Base-by-base conservation (phyloP, 2,888 invertebrate species). In the Cataglyphis altisquamis region DNA sequence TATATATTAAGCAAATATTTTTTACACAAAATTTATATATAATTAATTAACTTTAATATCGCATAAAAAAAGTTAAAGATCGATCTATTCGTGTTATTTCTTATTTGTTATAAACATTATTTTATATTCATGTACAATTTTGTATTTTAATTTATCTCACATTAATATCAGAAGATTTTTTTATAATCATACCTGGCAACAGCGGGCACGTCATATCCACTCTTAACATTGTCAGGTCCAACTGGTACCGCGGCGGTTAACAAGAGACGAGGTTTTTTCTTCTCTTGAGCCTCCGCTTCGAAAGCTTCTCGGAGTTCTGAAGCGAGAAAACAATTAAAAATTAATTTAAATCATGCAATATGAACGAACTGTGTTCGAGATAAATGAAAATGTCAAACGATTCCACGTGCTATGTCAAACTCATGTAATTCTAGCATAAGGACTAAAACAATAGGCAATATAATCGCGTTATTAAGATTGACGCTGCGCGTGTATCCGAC, bases 241-340 rank as follows among this genome's bases (percentile, higher is more conserved):
- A 98, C 98, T 0, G 98, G 98, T 0, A 98, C 98, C 2, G 98
- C 98, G 0, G 98, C 98, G 0, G 98, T 97, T 60, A 98, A 96
- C 36, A 98, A 95, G 10, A 99, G 96, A 85, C 98, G 96, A 0
- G 97, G 97, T 93, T 98, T 97, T 94, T 98, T 98, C 84, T 97
- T 96, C 94, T 98, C 98, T 93, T 98, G 98, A 0, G 98, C 98
- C 95, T 99, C 98, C 0, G 98, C 98, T 95, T 98, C 98, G 93
- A 98, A 98, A 0, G 98, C 98, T 95, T 98, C 98, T 4, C 98
- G 96, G 87, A 98, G 95, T 95, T 98, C 98, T 98, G 52, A 52
- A 52, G 95, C 1, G 92, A 95, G 93, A 89, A 67, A 32, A 68
- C 18, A 5, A 78, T 39, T 64, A 85, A 67, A 67, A 64, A 15